Evolutionary conservation across 2,888 invertebrate species (phyloP).

Genomic region (Elmis aenea): DNA sequence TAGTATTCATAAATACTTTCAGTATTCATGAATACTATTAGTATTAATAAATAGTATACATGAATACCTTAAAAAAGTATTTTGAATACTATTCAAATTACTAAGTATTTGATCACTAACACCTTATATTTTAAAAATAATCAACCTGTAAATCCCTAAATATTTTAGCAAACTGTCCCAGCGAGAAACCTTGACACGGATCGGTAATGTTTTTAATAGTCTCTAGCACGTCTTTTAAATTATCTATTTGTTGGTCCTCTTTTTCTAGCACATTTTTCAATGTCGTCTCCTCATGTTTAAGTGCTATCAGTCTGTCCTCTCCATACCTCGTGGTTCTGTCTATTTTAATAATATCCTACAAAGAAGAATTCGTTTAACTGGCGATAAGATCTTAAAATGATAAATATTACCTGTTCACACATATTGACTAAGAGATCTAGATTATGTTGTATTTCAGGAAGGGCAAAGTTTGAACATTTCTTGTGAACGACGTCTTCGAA

Average conservation of each 20-base stretch:
- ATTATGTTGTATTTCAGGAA: constrained; percentile 92
- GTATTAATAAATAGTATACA: too few relatives aligned
- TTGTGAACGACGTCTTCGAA: constrained; percentile 61
- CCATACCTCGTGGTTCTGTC: constrained; percentile 72
- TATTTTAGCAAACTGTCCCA: constrained; percentile 55
- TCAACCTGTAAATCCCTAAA: constrained; percentile 54
- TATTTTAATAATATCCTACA: constrained; percentile 78
- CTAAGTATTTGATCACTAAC: too few relatives aligned
- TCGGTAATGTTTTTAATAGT: constrained; percentile 60
- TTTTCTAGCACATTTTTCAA: constrained; percentile 62
- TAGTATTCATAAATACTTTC: too few relatives aligned
- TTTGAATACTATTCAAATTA: too few relatives aligned
- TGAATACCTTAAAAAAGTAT: too few relatives aligned
- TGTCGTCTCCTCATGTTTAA: constrained; percentile 74
- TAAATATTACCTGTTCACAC: constrained; percentile 77
- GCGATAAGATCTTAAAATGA: constrained; percentile 4
- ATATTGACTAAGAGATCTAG: constrained; percentile 84
- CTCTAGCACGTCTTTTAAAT: constrained; percentile 63
- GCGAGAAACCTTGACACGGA: constrained; percentile 50
- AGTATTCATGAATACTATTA: too few relatives aligned
- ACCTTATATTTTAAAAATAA: constrained; percentile 6
- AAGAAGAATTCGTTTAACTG: constrained; percentile 14
- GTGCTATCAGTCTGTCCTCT: constrained; percentile 70
- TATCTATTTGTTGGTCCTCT: constrained; percentile 68
- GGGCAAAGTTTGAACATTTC: constrained; percentile 62